Evolutionary conservation across 2,113 vertebrate species (phyloP), one percentile per base, ranked within the genome.

Genomic region (Sceloporus tristichus): DNA sequence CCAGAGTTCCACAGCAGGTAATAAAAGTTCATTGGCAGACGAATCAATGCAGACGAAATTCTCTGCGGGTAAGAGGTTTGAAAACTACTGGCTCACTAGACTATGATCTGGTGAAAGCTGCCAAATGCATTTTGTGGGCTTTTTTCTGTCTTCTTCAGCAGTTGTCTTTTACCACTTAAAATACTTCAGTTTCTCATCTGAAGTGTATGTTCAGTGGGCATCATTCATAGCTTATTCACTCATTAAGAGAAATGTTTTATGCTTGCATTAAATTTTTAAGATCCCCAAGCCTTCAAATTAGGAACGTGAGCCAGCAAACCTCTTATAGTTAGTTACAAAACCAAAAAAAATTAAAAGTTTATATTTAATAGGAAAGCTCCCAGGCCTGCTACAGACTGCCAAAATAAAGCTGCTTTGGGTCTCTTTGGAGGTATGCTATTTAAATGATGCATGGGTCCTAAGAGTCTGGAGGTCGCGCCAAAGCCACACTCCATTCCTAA

Each of bases 1-100:
- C 85, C 27, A 88, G 86, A 86, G 68, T 80, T 93, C 65, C 38
- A 59, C 90, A 86, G 82, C 90, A 75, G 65, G 74, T 91, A 38
- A 38, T 79, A 85, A 27, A 9, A 8, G 25, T 10, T 73, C 42
- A 10, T 71, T 73, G 68, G 16, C 79, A 59, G n/a, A 19, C 8
- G 62, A 80, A 66, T 68, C n/a, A 82, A 66, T 62, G n/a, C 40
- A 1, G n/a, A 81, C 27, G 38, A 34, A n/a, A 19, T 38, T 42
- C 62, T 38, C 21, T 68, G 65, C 6, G 27, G 62, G 25, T 27
- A 68, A 65, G 38, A 68, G 18, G 23, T 68, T 68, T 42, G 80
- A 82, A 82, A 82, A 74, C 19, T n/a, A 59, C n/a, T 76, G 29
- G 21, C 73, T 85, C 21, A 38, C 38, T 62, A 82, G 62, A 42